A percentile compares a stretch with the other conserved stretches of the same genome.
Conservation (phyloP, 2,888 invertebrate species). For the Noctua janthe region DNA sequence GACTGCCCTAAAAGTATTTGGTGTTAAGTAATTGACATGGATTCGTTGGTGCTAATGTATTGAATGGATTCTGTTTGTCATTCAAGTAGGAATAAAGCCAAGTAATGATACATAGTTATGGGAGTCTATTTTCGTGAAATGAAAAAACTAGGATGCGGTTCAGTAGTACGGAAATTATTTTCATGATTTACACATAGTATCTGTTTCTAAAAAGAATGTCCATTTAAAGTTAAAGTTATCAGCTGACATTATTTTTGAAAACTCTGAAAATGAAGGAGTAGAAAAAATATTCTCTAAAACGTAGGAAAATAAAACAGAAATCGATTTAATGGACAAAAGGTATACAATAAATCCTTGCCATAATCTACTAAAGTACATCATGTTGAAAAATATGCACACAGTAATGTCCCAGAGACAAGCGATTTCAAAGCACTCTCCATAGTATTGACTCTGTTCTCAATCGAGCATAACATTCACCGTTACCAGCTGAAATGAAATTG, state of each 20-base stretch:
- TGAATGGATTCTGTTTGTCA: conserved; percentile 23
- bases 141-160: background rate
- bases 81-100: conserved; percentile 2
- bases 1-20: conserved; percentile 13
- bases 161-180: background rate
- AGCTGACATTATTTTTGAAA: background rate
- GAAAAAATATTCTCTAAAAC: background rate
- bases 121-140: conserved; percentile 3
- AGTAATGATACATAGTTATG: background rate
- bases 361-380: no score
- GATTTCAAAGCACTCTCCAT: no score
- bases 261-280: background rate
- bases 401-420: no score
- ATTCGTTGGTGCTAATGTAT: conserved; percentile 1
- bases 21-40: conserved; percentile 35
- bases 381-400: no score
- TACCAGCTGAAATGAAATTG: no score
- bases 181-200: background rate
- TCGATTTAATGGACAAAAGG: background rate
- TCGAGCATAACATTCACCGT: no score
- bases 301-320: background rate
- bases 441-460: no score
- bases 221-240: background rate
- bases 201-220: no score
- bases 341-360: background rate